Conservation (phyloP, 2,888 invertebrate species). For the Callosobruchus maculatus region DNA sequence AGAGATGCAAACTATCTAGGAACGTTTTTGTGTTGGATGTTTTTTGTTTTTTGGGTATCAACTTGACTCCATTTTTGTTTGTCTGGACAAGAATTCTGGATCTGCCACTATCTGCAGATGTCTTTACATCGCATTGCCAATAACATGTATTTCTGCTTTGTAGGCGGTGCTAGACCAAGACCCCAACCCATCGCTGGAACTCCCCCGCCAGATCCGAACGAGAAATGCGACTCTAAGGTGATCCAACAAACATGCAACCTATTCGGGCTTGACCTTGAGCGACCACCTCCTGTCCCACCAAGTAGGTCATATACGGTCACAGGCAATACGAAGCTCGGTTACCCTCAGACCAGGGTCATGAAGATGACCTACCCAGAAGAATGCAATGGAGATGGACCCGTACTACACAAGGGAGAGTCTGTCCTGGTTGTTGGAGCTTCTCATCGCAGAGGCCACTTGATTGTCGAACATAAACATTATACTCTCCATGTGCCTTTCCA, state of each 20-base stretch:
- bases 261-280: conserved; percentile 85
- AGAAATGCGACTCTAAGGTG: conserved; percentile 83
- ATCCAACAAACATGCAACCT: conserved; percentile 88
- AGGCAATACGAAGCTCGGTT: conserved; percentile 86
- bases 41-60: no score
- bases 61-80: no score
- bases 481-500: conserved; percentile 79
- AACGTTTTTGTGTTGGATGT: no score
- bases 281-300: conserved; percentile 89
- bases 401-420: conserved; percentile 76
- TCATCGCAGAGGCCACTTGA: conserved; percentile 77
- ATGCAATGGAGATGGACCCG: conserved; percentile 55
- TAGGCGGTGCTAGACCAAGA: conserved; percentile 63
- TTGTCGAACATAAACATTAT: conserved; percentile 72
- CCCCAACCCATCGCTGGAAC: conserved; percentile 90
- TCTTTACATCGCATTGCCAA: not conserved
- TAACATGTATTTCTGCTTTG: not conserved
- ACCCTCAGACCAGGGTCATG: conserved; percentile 90
- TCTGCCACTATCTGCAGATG: not conserved
- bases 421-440: conserved; percentile 88
- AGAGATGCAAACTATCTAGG: no score
- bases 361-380: conserved; percentile 77
- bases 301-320: conserved; percentile 86
- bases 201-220: conserved; percentile 75
- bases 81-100: no score